These are phyloP conservation scores for Pandemis cinnamomeana DNA, from an alignment of 2,888 invertebrate species.

Conservation along the genomic window DNA sequence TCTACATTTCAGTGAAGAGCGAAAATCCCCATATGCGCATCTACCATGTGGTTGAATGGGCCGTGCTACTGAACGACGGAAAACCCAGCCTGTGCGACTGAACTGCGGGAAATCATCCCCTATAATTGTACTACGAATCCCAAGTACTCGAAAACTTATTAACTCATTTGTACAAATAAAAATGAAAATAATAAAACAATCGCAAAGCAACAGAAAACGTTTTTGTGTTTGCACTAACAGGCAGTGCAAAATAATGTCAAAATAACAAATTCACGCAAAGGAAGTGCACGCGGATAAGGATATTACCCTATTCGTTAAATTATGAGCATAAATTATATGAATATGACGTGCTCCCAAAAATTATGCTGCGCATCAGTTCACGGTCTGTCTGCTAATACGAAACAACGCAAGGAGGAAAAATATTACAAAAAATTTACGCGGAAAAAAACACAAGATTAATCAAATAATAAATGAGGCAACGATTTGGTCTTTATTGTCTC, in stretches of 20 bases:
- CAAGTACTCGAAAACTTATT: not conserved
- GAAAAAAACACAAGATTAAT: constrained; percentile 1
- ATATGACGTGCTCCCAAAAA: not conserved
- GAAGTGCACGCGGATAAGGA: constrained; percentile 9
- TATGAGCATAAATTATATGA: constrained; percentile 9
- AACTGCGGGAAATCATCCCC: not conserved
- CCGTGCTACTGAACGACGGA: constrained; percentile 66
- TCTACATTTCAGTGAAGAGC: constrained; percentile 63
- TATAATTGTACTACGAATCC: not conserved
- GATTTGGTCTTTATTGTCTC: not conserved
- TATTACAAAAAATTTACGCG: not conserved
- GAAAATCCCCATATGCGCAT: constrained; percentile 74
- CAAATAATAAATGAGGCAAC: not conserved
- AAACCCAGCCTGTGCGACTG: constrained; percentile 58
- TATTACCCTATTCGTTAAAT: constrained; percentile 2
- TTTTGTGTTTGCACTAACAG: not conserved
- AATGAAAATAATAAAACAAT: not conserved
- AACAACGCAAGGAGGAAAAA: constrained; percentile 1
- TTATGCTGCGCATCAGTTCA: constrained; percentile 2
- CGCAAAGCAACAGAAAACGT: not conserved
- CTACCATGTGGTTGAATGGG: constrained; percentile 71
- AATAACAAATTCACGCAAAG: not conserved
- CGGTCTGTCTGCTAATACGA: constrained; percentile 1
- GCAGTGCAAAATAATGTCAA: not conserved
- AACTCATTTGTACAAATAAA: not conserved